These are phyloP conservation scores for Olivierus martensii DNA, from an alignment of 1,140 invertebrate genomes.

Conservation along the genomic window DNA sequence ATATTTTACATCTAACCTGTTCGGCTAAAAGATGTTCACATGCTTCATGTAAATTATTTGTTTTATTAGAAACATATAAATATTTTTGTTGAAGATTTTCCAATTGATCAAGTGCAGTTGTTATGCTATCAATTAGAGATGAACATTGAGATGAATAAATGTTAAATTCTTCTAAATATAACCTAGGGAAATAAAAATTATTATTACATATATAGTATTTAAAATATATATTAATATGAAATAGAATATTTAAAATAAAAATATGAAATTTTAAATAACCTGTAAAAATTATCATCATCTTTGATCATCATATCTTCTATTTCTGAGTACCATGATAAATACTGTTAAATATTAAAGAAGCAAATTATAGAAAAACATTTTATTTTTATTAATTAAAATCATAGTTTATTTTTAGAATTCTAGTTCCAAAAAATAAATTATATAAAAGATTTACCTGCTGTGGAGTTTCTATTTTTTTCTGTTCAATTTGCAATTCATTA, in stretches of 20 bases:
- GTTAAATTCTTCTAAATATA: slow-evolving; percentile 54
- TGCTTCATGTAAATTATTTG: slow-evolving; percentile 70
- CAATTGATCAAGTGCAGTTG: slow-evolving; percentile 52
- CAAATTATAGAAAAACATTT: slow-evolving; percentile 20
- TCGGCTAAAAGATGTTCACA: slow-evolving; percentile 79
- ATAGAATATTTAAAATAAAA: slow-evolving; percentile 1
- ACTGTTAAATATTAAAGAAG: slow-evolving; percentile 31
- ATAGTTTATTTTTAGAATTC: too few relatives aligned
- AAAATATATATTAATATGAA: neutral
- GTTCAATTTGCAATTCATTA: slow-evolving; percentile 15
- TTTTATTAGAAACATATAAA: slow-evolving; percentile 72
- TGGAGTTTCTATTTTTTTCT: slow-evolving; percentile 32
- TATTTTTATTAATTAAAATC: slow-evolving; percentile 29
- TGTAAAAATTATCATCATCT: slow-evolving; percentile 46
- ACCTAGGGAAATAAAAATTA: slow-evolving; percentile 22
- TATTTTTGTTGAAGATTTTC: slow-evolving; percentile 58
- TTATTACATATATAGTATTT: too few relatives aligned
- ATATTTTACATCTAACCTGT: too few relatives aligned
- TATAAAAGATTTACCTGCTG: slow-evolving; percentile 28
- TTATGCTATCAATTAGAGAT: slow-evolving; percentile 51
- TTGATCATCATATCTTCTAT: slow-evolving; percentile 47
- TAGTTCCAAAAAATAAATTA: too few relatives aligned
- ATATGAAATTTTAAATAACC: slow-evolving; percentile 20
- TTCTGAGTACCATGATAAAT: slow-evolving; percentile 49
- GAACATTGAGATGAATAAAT: slow-evolving; percentile 52